Evolutionary conservation across 2,797 vertebrate genomes (phyloP).

Genomic region (Onychomys arenicola): DNA sequence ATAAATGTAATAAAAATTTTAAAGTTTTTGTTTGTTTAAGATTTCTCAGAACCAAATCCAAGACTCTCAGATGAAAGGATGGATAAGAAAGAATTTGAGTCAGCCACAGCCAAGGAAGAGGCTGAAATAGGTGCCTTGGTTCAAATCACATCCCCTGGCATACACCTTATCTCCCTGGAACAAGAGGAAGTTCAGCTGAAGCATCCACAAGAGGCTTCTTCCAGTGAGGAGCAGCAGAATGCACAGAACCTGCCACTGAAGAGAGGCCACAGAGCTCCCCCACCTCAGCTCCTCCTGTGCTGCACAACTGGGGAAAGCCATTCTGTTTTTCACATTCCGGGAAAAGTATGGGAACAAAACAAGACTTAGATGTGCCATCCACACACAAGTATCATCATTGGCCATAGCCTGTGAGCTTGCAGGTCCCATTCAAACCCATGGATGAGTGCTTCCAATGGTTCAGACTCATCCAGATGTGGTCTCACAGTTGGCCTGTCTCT

Average conservation of each 20-base stretch:
- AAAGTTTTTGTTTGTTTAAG: background rate
- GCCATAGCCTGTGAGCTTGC: background rate
- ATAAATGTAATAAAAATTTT: background rate
- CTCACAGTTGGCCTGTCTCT: slow-evolving; percentile 42
- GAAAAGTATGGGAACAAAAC: background rate
- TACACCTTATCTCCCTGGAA: background rate
- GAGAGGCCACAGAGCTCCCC: background rate
- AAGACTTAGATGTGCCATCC: background rate
- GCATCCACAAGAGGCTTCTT: background rate
- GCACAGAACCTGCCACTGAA: too few species aligned
- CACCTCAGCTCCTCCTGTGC: background rate
- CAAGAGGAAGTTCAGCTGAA: too few species aligned
- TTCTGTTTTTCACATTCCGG: background rate
- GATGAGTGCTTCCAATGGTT: background rate
- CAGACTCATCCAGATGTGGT: background rate
- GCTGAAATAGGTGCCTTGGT: background rate
- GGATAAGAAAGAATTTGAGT: background rate
- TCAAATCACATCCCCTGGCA: background rate
- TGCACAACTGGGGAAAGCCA: background rate
- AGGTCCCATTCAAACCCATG: background rate
- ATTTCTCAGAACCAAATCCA: background rate
- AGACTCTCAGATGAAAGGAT: background rate
- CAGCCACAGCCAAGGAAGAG: background rate
- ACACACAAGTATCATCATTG: background rate
- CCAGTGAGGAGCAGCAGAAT: background rate